Evolutionary conservation across 2,797 vertebrate species (phyloP).

Genomic region (Sebastes nivosus): DNA sequence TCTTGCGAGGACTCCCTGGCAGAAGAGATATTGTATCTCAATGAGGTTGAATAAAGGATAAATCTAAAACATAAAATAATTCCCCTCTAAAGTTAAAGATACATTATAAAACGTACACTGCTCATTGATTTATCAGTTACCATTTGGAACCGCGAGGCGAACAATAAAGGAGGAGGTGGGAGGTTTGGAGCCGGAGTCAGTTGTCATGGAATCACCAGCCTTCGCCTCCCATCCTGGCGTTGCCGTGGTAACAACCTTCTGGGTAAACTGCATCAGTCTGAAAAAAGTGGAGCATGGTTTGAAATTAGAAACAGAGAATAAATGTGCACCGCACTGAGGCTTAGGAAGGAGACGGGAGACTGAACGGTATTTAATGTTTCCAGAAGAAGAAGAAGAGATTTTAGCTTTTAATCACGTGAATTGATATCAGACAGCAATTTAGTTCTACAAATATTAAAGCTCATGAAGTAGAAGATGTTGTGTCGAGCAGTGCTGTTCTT

Average conservation of each 20-base stretch:
- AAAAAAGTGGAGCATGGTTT: conserved; percentile 75
- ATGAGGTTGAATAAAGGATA: not conserved
- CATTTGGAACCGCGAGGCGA: conserved; percentile 15
- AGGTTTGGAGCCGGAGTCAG: conserved; percentile 66
- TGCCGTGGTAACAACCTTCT: conserved; percentile 83
- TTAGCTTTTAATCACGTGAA: not conserved
- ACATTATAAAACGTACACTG: not conserved
- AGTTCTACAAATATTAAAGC: not conserved
- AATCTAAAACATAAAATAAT: not conserved
- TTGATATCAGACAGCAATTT: not conserved
- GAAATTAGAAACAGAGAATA: conserved; percentile 75
- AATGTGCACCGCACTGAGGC: conserved; percentile 14
- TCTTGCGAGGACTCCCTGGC: not conserved
- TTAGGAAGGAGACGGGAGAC: not conserved
- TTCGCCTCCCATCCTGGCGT: conserved; percentile 72
- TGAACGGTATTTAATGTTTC: not conserved
- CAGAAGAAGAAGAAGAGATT: not conserved
- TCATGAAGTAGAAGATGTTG: not conserved
- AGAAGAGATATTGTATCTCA: not conserved
- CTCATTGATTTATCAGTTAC: conserved; percentile 40
- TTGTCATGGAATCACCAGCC: conserved; percentile 77
- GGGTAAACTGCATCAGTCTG: conserved; percentile 75
- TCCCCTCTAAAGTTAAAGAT: not conserved
- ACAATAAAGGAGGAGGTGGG: conserved; percentile 46
- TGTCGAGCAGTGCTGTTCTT: not conserved